A percentile compares a stretch with the other conserved stretches of the same genome.
Conservation (phyloP, 2,797 vertebrate genomes). For the Apogon hyalosoma region DNA sequence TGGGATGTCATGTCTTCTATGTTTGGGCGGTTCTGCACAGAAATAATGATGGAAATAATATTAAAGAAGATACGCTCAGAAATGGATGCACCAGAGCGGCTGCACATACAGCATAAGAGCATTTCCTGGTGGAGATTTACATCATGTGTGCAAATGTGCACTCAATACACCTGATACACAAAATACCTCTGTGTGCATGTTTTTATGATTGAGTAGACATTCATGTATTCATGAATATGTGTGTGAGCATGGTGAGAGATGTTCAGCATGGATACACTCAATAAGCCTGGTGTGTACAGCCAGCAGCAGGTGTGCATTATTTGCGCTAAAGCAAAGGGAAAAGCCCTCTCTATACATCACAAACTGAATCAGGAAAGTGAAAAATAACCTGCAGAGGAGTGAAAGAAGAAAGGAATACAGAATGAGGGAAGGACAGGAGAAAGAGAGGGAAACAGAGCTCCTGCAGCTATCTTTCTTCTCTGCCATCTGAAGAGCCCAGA, state of each 20-base stretch:
- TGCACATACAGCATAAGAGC: neutral
- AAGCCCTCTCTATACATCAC: constrained; percentile 49
- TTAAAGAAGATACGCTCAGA: neutral
- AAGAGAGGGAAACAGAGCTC: constrained; percentile 62
- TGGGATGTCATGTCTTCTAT: neutral
- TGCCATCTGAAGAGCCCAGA: constrained; percentile 71
- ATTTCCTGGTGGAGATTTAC: neutral
- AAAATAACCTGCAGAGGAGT: constrained; percentile 41
- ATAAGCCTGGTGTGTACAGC: constrained; percentile 56
- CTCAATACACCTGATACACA: constrained; percentile 5
- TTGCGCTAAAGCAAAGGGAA: constrained; percentile 15
- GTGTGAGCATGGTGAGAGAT: constrained; percentile 32
- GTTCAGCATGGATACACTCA: constrained; percentile 49
- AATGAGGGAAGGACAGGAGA: constrained; percentile 64
- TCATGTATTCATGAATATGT: constrained; percentile 23
- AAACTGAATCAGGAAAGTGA: constrained; percentile 41
- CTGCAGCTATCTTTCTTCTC: constrained; percentile 67
- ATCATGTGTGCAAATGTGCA: neutral
- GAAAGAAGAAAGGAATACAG: constrained; percentile 70
- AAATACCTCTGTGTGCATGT: neutral
- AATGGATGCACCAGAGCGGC: neutral
- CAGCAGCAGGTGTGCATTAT: constrained; percentile 62
- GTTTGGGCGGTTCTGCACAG: neutral
- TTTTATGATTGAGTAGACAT: constrained; percentile 13
- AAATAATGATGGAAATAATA: neutral